These are phyloP conservation scores for Bombus balteatus DNA, from an alignment of 1,140 invertebrate genomes.

Conservation along the genomic window DNA sequence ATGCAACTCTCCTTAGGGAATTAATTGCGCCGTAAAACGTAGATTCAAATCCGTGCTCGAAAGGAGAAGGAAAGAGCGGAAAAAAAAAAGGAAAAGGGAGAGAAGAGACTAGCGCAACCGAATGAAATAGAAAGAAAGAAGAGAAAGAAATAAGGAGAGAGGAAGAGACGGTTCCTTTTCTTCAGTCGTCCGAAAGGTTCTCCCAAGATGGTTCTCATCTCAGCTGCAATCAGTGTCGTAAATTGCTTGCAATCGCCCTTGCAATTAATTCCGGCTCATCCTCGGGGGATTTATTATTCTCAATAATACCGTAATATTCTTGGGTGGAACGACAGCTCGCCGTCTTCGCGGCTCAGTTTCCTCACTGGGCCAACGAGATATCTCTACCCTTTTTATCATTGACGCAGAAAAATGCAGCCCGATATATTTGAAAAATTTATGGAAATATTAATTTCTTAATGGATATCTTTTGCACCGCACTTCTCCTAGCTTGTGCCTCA, in stretches of 20 bases:
- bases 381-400: constrained; percentile 5
- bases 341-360: constrained; percentile 22
- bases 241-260: constrained; percentile 74
- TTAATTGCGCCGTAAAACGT: constrained; percentile 75
- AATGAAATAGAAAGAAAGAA: constrained; percentile 3
- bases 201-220: constrained; percentile 75
- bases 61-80: constrained; percentile 55
- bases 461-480: background rate
- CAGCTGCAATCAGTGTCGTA: constrained; percentile 74
- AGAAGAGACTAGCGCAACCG: background rate
- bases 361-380: constrained; percentile 15
- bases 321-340: constrained; percentile 47
- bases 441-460: background rate
- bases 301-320: constrained; percentile 73
- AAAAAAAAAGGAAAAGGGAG: constrained; percentile 21
- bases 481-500: background rate
- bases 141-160: constrained; percentile 18
- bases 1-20: constrained; percentile 75
- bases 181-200: constrained; percentile 70
- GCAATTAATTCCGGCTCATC: constrained; percentile 75
- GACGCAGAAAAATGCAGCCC: constrained; percentile 24
- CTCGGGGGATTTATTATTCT: constrained; percentile 72
- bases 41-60: constrained; percentile 72
- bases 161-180: constrained; percentile 65
- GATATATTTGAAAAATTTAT: constrained; percentile 7